These are phyloP conservation scores for Acromyrmex echinatior DNA, from an alignment of 1,140 invertebrate genomes.

Conservation along the genomic window DNA sequence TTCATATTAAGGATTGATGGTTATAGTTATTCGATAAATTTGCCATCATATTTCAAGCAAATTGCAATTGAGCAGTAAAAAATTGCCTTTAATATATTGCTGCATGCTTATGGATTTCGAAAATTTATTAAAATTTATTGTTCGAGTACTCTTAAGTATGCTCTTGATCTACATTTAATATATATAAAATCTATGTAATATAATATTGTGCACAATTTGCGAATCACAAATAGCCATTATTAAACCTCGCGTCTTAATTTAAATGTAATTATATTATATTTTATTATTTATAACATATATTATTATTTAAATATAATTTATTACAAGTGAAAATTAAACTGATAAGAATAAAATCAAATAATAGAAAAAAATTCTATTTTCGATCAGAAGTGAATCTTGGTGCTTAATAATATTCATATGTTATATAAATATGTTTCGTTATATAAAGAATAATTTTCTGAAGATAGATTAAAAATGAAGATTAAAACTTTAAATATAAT, in stretches of 20 bases:
- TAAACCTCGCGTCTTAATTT: not conserved
- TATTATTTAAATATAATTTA: too few relatives aligned
- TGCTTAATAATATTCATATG: not conserved
- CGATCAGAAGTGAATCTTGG: too few relatives aligned
- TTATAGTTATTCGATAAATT: conserved; percentile 36
- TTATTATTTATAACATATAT: not conserved
- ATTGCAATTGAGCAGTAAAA: conserved; percentile 10
- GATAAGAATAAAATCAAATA: too few relatives aligned
- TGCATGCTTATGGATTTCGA: not conserved
- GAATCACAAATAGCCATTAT: not conserved
- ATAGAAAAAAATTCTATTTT: too few relatives aligned
- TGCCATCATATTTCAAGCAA: not conserved
- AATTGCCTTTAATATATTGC: not conserved
- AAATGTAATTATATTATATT: conserved; percentile 11
- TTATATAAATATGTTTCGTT: not conserved
- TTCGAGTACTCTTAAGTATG: not conserved
- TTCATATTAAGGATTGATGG: conserved; percentile 31
- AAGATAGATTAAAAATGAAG: not conserved
- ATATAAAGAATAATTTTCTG: not conserved
- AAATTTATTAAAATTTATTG: not conserved
- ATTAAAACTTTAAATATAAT: conserved; percentile 2
- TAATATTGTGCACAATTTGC: not conserved
- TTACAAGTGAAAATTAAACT: too few relatives aligned
- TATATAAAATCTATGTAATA: not conserved
- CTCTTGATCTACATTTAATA: too few relatives aligned